Base-by-base conservation (phyloP, 2,888 invertebrate species). In the Caenorhabditis imperialis region DNA sequence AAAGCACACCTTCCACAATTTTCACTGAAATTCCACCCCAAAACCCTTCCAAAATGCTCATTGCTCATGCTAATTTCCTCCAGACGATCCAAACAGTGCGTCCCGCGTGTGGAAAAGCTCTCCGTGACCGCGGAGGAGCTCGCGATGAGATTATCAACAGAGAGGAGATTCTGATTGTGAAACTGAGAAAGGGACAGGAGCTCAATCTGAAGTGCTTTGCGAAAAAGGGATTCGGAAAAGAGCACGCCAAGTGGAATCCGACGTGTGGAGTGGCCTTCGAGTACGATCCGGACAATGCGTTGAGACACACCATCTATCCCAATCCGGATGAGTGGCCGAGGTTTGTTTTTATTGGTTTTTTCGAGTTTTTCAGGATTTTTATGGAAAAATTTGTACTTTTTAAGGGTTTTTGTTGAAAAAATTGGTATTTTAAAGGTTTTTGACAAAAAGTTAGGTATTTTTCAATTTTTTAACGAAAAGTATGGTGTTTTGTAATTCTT, bases 201-300 rank as follows among this genome's bases (percentile, higher is more conserved):
- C 89, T 99, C 40, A 96, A 96, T 89, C 90, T 98, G 67, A 91
- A 94, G 84, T 98, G 97, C 1, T 98, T 95, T 90, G 99, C 98
- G 0, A 96, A 97, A 86, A 99, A 99, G 90, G 84, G 91, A 5
- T 95, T 96, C 90, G 96, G 97, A 0, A 99, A 99, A 88, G 99
- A 99, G 89, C 99, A 99, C 90, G 99, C 99, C 0, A 99, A 99
- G 89, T 99, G 99, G 99, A 99, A 98, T 90, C 99, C 99, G 3
- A 99, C 99, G 0, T 94, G 95, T 53, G 97, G 97, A 44, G 97
- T 99, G 1, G 93, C 94, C 55, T 99, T 99, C 90, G 99, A 99
- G 89, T 99, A 99, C 90, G 99, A 99, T 90, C 99, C 99, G 0
- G 99, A 99, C 88, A 99, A 99, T 90, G 91, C 93, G 0, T 93